Conservation (phyloP, 2,888 invertebrate genomes). For the Agriotes lineatus region DNA sequence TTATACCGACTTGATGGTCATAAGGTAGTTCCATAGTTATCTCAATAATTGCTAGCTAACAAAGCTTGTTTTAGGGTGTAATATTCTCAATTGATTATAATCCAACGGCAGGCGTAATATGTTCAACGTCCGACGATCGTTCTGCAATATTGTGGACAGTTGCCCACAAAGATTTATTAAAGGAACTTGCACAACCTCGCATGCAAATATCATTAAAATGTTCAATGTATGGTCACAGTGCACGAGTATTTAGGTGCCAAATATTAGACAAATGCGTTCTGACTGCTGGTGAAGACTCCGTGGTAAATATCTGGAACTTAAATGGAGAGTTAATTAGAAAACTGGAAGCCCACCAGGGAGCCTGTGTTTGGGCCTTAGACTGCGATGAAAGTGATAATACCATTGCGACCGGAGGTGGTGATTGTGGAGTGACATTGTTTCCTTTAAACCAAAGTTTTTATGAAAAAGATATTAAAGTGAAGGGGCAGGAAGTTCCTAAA, state of each 20-base stretch:
- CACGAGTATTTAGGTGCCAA: conserved; percentile 83
- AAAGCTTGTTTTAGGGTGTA: conserved; percentile 77
- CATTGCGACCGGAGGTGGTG: conserved; percentile 81
- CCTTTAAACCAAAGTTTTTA: conserved; percentile 60
- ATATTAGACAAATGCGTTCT: conserved; percentile 72
- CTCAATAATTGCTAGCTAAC: conserved; percentile 69
- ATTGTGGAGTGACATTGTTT: conserved; percentile 77
- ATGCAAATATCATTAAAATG: conserved; percentile 64
- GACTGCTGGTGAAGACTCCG: conserved; percentile 83
- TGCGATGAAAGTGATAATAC: conserved; percentile 62
- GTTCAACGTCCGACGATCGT: conserved; percentile 91
- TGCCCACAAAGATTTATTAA: conserved; percentile 45
- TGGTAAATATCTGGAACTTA: conserved; percentile 77
- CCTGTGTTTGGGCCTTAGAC: conserved; percentile 83
- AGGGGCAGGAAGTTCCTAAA: conserved; percentile 65
- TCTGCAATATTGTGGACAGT: conserved; percentile 83
- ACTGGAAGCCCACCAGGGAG: conserved; percentile 78
- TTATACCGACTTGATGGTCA: conserved; percentile 78
- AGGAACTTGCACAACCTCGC: conserved; percentile 42
- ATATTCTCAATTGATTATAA: conserved; percentile 85
- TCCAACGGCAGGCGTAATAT: conserved; percentile 69
- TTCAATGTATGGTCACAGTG: conserved; percentile 84
- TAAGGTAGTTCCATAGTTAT: conserved; percentile 69
- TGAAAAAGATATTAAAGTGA: conserved; percentile 28
- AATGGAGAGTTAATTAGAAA: conserved; percentile 73